phyloP scores from a whole-genome alignment of 2,888 invertebrate genomes.

The Oscheius myriophilus region DNA sequence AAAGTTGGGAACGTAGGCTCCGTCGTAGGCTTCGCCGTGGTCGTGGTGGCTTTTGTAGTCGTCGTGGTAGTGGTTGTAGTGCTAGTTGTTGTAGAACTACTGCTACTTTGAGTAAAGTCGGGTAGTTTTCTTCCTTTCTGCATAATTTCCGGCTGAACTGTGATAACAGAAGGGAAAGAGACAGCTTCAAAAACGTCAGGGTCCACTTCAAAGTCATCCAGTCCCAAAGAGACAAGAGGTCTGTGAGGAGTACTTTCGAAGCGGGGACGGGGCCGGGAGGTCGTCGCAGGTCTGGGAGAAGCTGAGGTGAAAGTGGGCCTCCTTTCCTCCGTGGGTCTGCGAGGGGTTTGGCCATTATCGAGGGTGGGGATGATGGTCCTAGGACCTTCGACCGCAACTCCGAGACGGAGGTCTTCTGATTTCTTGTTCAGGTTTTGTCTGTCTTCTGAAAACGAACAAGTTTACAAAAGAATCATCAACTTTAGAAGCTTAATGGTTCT shows the following conservation, averaged over 20 bases:
- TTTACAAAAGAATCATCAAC: too few species aligned
- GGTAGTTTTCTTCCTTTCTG: conserved; percentile 35
- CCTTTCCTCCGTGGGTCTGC: conserved; percentile 28
- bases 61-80: conserved; percentile 6
- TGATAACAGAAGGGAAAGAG: conserved; percentile 67
- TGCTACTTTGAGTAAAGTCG: conserved; percentile 37
- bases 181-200: conserved; percentile 63
- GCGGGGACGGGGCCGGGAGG: conserved; percentile 39
- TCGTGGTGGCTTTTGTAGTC: conserved; percentile 4
- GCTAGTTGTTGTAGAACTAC: not conserved
- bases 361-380: conserved; percentile 39
- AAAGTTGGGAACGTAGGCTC: conserved; percentile 22
- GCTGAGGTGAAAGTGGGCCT: conserved; percentile 26
- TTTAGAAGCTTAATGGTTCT: too few species aligned
- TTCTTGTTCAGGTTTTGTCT: conserved; percentile 26
- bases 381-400: conserved; percentile 22
- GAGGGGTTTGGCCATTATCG: conserved; percentile 15
- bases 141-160: conserved; percentile 60
- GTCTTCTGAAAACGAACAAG: conserved; percentile 1
- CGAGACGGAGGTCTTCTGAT: conserved; percentile 14
- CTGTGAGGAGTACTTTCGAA: conserved; percentile 36
- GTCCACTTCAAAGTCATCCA: conserved; percentile 64
- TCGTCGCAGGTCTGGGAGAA: conserved; percentile 28
- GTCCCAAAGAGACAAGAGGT: conserved; percentile 62
- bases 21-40: conserved; percentile 13